Base-by-base conservation (phyloP, 1,140 invertebrate species). In the Bombus confusus region DNA sequence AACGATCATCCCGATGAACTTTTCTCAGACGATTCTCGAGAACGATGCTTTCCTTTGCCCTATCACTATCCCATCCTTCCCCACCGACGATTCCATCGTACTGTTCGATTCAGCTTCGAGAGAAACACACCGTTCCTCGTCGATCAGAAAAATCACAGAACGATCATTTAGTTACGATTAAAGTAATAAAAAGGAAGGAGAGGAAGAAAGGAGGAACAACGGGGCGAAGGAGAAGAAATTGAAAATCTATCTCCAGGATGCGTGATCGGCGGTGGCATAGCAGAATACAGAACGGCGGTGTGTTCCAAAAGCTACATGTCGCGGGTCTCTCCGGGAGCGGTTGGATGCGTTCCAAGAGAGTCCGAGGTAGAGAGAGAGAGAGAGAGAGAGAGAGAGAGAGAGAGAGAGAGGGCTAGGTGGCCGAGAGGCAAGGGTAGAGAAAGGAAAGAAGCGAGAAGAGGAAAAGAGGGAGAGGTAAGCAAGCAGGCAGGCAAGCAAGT, bases 311-410 rank as follows among this genome's bases (percentile, higher is more conserved):
- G 85, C 80, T 83, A 83, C 85, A 74, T 86, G 85, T 83, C 85
- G 73, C 77, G 77, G 68, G 41, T 66, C 69, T 66, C 77, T 81
- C 78, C 83, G 83, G 62, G 76, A 74, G 81, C 86, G 71, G 52
- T 90, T 90, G 89, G 88, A 86, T 59, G 52, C 69, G 76, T 87
- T 90, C 89, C 88, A 90, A 89, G 39, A 80, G 85, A 79, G 52
- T 15, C 41, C 34, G 73, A 76, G 47, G 37, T 77, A 43, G 52
- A 31, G 34, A 87, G 43, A 80, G 72, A 74, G 47, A 3, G n/a
- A 22, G 77, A 71, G 47, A 66, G 47, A n/a, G 80, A 74, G 22
- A 66, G 68, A 22, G 47, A 43, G 68, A 73, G 72, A 78, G 64
- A 34, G n/a, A 34, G 57, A n/a, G n/a, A 28, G 72, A 73, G 9